Evolutionary conservation across 2,113 vertebrate genomes (phyloP), one percentile per base, ranked within the genome.

Genomic region (Perca flavescens): DNA sequence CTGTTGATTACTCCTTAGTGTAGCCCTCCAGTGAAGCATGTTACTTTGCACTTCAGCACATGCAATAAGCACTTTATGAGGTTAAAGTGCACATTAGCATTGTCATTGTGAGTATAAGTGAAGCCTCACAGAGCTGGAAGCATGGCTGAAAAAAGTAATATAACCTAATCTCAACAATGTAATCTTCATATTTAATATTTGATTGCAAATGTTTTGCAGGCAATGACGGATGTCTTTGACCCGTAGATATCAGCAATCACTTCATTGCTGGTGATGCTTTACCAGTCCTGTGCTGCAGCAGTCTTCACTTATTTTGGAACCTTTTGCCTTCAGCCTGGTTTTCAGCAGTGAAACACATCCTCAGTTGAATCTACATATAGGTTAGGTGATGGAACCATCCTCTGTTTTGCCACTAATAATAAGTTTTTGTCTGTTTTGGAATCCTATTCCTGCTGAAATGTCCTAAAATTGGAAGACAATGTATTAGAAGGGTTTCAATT

Each of bases 1-100:
- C 36, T 65, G 49, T 54, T 66, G 12, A 76, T 83, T 15, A 58
- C 6, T 79, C 52, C 15, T 43, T 6, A 28, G 46, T 52, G 31
- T 31, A 13, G 25, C 31, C 21, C 1, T 60, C 46, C 16, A 25
- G 12, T 34, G 34, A 76, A 14, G 14, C 46, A 2, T 66, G 62
- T n/a, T 74, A 4, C 31, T 49, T 19, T 43, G 49, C 22, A 56
- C 34, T 28, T 61, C 8, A 49, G 16, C 46, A 50, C 28, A 43
- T 11, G 13, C 28, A 50, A 66, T 43, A 56, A 19, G 43, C 46
- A 69, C 31, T 60, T 62, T 6, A 25, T 64, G n/a, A 34, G 12
- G 21, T 67, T 15, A 43, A 56, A 74, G 70, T 66, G 21, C 40
- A 36, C 19, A 15, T 53, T 6, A 50, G 12, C n/a, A n/a, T 50